phyloP scores from a whole-genome alignment of 2,113 vertebrate genomes.

The Formicarius rufipectus region DNA sequence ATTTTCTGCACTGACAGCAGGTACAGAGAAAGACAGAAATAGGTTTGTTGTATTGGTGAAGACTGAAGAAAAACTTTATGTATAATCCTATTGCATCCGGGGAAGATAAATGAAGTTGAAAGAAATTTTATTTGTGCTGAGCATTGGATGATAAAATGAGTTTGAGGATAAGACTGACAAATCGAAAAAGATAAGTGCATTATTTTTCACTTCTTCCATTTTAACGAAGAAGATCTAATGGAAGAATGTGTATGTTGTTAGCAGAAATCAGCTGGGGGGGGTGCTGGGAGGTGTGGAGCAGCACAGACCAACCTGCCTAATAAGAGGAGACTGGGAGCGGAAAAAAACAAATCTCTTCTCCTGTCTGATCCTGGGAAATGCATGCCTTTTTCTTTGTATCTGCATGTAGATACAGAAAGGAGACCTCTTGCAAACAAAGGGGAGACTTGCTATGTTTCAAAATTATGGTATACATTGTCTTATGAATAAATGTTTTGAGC shows the following conservation, averaged over 20 bases:
- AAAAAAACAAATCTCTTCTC: not conserved
- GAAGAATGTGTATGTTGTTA: not conserved
- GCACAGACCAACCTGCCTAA: not conserved
- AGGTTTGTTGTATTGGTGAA: not conserved
- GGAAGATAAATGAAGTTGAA: constrained; percentile 29
- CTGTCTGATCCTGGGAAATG: not conserved
- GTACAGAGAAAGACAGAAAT: not conserved
- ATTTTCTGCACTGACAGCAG: not conserved
- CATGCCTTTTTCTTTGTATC: not conserved
- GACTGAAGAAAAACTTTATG: not conserved
- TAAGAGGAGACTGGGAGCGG: not conserved
- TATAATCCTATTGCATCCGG: not conserved
- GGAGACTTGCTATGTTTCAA: not conserved
- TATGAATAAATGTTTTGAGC: not conserved
- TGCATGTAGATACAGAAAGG: not conserved
- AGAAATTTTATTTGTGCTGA: constrained; percentile 42
- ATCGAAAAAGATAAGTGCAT: constrained; percentile 34
- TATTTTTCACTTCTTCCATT: constrained; percentile 40
- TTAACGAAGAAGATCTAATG: constrained; percentile 10
- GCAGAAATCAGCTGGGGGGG: not conserved
- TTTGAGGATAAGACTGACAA: constrained; percentile 38
- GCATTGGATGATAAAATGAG: constrained; percentile 26
- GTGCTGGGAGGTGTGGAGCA: not conserved
- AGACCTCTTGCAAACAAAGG: not conserved
- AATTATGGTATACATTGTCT: not conserved